A percentile compares a stretch with the other conserved stretches of the same genome.
phyloP scores from a whole-genome alignment of 2,113 vertebrate species.

The Xenus cinereus region DNA sequence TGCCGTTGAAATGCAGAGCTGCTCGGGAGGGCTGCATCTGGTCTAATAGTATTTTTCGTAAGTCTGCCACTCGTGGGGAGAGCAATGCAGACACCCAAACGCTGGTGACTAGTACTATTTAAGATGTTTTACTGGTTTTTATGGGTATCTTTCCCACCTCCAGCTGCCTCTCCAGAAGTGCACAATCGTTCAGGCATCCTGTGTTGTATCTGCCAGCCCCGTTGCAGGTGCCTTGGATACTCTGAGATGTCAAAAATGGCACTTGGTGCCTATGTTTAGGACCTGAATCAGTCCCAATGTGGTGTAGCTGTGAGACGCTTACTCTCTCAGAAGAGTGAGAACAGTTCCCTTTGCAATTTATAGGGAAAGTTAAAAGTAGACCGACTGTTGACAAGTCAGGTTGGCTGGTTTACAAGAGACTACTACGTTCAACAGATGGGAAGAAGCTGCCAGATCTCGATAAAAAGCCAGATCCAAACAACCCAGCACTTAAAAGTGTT shows the following conservation, averaged over 20 bases:
- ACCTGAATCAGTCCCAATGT: neutral
- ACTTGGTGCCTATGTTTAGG: constrained; percentile 40
- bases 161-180: constrained; percentile 51
- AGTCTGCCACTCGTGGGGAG: neutral
- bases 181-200: neutral
- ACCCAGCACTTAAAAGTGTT: neutral
- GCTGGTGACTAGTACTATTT: neutral
- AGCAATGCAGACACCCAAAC: neutral
- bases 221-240: neutral
- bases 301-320: neutral
- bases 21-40: neutral
- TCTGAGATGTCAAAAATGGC: constrained; percentile 32
- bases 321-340: constrained; percentile 9
- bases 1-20: neutral
- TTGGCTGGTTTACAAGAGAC: constrained; percentile 48
- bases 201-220: neutral
- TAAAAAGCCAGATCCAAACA: constrained; percentile 45
- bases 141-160: neutral
- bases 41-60: neutral
- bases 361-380: constrained; percentile 55
- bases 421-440: constrained; percentile 40
- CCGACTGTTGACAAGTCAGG: constrained; percentile 6
- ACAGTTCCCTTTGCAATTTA: constrained; percentile 39
- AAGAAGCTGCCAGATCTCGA: neutral
- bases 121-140: neutral